Evolutionary conservation across 2,888 invertebrate species (phyloP), one percentile per base, ranked within the genome.

Genomic region (Ectemnius cavifrons): DNA sequence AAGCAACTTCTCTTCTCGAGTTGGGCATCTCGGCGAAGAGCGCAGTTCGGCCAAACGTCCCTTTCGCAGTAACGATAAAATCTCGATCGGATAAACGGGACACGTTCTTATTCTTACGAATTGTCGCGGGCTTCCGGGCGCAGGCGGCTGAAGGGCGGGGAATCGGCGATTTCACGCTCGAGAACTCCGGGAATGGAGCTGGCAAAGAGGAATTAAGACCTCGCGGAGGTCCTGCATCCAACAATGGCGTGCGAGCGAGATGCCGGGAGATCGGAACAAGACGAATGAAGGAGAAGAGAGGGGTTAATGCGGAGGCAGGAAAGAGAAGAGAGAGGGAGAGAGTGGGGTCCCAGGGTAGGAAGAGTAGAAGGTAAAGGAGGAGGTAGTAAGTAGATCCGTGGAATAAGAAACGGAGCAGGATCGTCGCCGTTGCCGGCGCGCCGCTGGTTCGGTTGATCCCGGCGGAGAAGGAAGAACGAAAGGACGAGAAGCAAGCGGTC

Each of bases 11-110:
- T 37, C 37, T 37, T 11, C 8, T 11, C 8, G 37, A 37, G 37
- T 37, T 37, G 37, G 37, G 8, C 37, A 37, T 37, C 37, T 0
- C 37, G 8, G 11, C 37, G 37, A 11, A 37, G 37, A 37, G 37
- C 8, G 8, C 37, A 37, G 37, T 37, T 37, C 37, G 5, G 8
- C 37, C 37, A 1, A 37, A 37, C 2, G 37, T 37, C 37, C 37
- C 37, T 37, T 37, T 37, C 8, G 83, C 83, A 83, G 83, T 83
- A 81, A 81, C 80, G 83, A 83, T 83, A 83, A 83, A 83, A 83
- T 81, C 83, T 83, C 81, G 83, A 83, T 83, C 83, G 83, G 83
- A 83, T 83, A 83, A 37, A 83, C 81, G 83, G 81, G 81, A 80
- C 81, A 73, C 76, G 80, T 77, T 80, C 82, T 82, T 82, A 82